These are phyloP conservation scores for Sarcophaga subvicina DNA, from an alignment of 2,888 invertebrate genomes.

Conservation along the genomic window DNA sequence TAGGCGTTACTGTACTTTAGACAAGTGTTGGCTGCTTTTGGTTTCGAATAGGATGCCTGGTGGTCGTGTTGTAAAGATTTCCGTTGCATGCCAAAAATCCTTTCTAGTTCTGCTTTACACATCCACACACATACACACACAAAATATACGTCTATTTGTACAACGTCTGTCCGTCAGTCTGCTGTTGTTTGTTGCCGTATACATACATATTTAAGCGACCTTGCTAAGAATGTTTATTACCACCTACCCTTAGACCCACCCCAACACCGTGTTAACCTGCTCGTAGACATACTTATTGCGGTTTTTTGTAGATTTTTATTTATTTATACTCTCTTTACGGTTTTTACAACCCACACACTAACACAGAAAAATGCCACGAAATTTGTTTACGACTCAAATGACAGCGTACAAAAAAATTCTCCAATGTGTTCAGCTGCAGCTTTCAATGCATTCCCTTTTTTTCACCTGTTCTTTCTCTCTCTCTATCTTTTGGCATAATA, in stretches of 20 bases:
- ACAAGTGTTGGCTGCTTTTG: slow-evolving; percentile 51
- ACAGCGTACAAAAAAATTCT: slow-evolving; percentile 14
- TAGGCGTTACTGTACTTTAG: background rate
- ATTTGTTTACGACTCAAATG: slow-evolving; percentile 64
- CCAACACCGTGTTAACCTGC: too few species aligned
- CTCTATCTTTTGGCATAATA: slow-evolving; percentile 36
- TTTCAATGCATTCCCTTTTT: slow-evolving; percentile 43
- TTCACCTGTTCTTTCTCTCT: slow-evolving; percentile 15
- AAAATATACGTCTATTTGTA: background rate
- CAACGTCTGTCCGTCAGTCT: background rate
- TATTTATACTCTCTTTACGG: slow-evolving; percentile 62
- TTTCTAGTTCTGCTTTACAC: background rate
- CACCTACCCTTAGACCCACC: background rate
- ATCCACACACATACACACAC: background rate
- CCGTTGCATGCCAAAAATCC: slow-evolving; percentile 41
- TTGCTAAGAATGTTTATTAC: slow-evolving; percentile 28
- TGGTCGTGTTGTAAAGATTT: slow-evolving; percentile 49
- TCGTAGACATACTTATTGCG: slow-evolving; percentile 3
- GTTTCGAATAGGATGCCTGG: slow-evolving; percentile 43
- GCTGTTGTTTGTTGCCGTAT: background rate
- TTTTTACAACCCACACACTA: slow-evolving; percentile 31
- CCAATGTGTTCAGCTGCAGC: slow-evolving; percentile 34
- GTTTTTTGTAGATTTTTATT: slow-evolving; percentile 55
- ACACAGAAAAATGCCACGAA: slow-evolving; percentile 50
- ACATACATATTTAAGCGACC: slow-evolving; percentile 39